Base-by-base conservation (phyloP, 2,888 invertebrate genomes). In the Drosophila peninsularis region DNA sequence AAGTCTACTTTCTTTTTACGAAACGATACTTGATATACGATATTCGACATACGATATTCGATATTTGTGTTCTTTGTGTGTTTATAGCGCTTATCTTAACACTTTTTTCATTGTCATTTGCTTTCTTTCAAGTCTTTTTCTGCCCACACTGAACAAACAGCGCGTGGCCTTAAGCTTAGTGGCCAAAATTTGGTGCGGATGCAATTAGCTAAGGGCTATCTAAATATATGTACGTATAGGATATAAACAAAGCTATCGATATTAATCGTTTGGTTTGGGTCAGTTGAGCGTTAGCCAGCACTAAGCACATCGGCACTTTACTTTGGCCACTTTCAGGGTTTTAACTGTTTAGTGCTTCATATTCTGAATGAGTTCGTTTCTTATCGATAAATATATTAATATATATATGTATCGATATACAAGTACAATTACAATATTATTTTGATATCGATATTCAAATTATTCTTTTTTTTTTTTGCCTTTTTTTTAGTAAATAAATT, bases 111-210 rank as follows among this genome's bases (percentile, higher is more conserved):
- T 52, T 14, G 5, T 37, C 13, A 24, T 60, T 65, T 45, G 65
- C 49, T n/a, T 56, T 44, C 24, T 17, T 45, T 55, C 13, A n/a
- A 7, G 57, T 47, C 1, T 69, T 84, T 78, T 84, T 88, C 85
- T 82, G 82, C 82, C 80, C 78, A 82, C 88, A 85, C 82, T 82
- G 82, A 82, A 82, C 82, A 82, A 88, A 82, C 86, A 88, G 86
- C 80, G 82, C 74, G 77, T 39, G 88, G 82, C 82, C 88, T 77
- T 88, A 74, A 82, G 73, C 58, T 69, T 55, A 58, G 63, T 83
- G 66, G 64, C 75, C 71, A 80, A 55, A 80, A 64, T 62, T 64
- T 47, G 30, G 44, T 79, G 62, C 71, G 53, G 71, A 70, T 78
- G 75, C 69, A 64, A n/a, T 64, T 81, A 73, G 74, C 47, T 61